Conservation (phyloP, 1,140 invertebrate species). For the Aphelenchoides besseyi region DNA sequence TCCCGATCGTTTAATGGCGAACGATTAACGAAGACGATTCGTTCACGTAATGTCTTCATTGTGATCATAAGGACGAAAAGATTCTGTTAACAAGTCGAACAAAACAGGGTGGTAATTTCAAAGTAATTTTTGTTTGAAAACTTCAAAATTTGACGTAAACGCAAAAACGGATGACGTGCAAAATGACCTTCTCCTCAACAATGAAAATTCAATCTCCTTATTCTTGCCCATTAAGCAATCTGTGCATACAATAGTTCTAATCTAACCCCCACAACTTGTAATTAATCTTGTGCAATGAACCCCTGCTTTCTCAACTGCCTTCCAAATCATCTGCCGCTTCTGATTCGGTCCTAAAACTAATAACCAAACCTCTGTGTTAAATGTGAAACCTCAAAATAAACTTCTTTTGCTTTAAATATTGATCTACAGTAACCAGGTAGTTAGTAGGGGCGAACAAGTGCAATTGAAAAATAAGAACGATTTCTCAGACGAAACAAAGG, state of each 20-base stretch:
- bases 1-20: too few relatives aligned
- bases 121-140: too few relatives aligned
- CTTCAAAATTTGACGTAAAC: background rate
- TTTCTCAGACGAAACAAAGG: background rate
- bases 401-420: slow-evolving; percentile 11
- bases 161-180: background rate
- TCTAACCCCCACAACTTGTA: too few relatives aligned
- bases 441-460: background rate
- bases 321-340: background rate
- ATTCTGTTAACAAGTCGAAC: too few relatives aligned
- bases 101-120: too few relatives aligned
- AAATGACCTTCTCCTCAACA: background rate
- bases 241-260: background rate
- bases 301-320: background rate
- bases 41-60: too few relatives aligned
- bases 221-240: background rate
- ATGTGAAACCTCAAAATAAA: background rate
- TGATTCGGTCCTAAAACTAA: background rate
- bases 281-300: background rate
- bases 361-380: background rate
- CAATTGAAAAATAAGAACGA: background rate
- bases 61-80: too few relatives aligned
- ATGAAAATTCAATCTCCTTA: background rate
- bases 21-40: too few relatives aligned
- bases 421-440: background rate